A percentile compares a stretch with the other conserved stretches of the same genome.
Evolutionary conservation across 2,113 vertebrate species (phyloP).

Genomic region (Malurus melanocephalus): DNA sequence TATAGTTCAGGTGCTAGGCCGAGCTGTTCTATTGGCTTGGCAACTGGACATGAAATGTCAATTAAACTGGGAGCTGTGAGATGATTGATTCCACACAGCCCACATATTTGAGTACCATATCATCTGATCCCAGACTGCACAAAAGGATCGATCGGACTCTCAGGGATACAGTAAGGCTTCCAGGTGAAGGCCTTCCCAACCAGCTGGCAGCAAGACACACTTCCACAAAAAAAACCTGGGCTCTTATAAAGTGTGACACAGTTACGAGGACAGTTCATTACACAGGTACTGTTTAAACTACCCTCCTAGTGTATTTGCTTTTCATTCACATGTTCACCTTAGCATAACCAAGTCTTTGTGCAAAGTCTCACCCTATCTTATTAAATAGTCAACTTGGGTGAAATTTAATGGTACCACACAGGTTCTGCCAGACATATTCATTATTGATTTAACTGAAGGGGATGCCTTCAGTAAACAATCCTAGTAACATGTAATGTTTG

Average conservation of each 20-base stretch:
- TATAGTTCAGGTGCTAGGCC: background rate
- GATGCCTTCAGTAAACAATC: background rate
- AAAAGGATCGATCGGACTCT: background rate
- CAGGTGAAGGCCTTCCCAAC: background rate
- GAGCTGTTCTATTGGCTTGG: background rate
- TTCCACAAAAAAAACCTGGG: background rate
- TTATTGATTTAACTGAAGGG: background rate
- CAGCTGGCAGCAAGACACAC: background rate
- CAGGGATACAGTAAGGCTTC: background rate
- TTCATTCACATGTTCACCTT: background rate
- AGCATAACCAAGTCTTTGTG: background rate
- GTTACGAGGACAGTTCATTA: background rate
- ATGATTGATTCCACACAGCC: background rate
- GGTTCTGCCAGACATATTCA: background rate
- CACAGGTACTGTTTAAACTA: background rate
- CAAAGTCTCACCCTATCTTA: background rate
- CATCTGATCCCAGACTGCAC: background rate
- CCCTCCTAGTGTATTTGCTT: background rate
- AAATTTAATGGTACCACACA: background rate
- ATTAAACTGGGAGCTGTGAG: background rate
- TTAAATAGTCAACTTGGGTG: background rate
- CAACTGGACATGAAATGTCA: background rate
- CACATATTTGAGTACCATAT: background rate
- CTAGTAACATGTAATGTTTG: background rate
- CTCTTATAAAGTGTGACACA: background rate